These are phyloP conservation scores for Callipepla squamata DNA, from an alignment of 2,113 vertebrate species.

Conservation along the genomic window DNA sequence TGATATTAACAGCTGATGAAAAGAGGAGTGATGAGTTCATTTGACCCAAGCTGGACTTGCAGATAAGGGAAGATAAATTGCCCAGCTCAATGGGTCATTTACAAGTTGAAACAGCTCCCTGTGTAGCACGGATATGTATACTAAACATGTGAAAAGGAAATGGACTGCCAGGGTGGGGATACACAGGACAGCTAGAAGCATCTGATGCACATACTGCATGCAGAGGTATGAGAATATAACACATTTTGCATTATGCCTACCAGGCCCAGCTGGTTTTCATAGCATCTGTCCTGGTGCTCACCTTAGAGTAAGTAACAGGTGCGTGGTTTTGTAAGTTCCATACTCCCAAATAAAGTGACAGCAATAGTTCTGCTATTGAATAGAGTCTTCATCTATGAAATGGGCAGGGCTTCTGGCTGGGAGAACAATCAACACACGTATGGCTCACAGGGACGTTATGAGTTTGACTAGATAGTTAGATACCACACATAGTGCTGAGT, in stretches of 20 bases:
- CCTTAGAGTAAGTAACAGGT: not conserved
- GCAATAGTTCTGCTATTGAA: not conserved
- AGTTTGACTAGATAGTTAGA: not conserved
- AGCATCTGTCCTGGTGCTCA: not conserved
- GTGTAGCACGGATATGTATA: not conserved
- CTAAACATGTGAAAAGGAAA: not conserved
- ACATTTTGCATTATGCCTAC: not conserved
- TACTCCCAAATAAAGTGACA: not conserved
- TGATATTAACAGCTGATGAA: not conserved
- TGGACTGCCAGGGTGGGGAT: not conserved
- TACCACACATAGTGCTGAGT: fast-evolving
- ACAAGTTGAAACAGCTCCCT: not conserved
- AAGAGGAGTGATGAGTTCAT: not conserved
- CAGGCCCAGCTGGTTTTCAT: not conserved
- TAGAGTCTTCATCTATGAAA: not conserved
- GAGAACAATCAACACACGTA: not conserved
- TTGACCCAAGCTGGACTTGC: not conserved
- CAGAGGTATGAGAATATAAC: not conserved
- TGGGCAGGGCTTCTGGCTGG: not conserved
- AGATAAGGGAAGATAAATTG: conserved; percentile 29
- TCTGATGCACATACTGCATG: not conserved
- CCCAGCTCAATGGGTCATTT: not conserved
- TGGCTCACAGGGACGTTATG: not conserved
- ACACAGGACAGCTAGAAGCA: not conserved
- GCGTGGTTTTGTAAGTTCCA: not conserved